These are phyloP conservation scores for Oreohelix idahoensis DNA, from an alignment of 1,140 invertebrate genomes.

Conservation along the genomic window DNA sequence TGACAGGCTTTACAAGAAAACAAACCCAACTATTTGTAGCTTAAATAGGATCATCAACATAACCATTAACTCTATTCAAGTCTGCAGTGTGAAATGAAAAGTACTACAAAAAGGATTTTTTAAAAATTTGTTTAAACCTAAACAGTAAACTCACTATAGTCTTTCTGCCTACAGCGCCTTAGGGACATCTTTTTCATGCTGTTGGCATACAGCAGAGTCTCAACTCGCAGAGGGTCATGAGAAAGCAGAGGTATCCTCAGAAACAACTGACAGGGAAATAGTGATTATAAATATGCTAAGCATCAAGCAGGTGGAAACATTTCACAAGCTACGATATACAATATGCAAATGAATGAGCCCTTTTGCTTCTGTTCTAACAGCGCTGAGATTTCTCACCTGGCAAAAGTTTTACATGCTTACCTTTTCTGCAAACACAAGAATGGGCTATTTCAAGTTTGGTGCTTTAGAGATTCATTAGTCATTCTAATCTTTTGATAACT, in stretches of 20 bases:
- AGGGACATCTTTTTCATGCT: slow-evolving; percentile 41
- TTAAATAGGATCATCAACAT: too few relatives aligned
- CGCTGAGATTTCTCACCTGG: background rate
- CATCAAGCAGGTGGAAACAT: background rate
- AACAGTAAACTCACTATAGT: slow-evolving; percentile 25
- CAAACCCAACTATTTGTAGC: too few relatives aligned
- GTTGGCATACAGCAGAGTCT: slow-evolving; percentile 36
- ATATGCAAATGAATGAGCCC: slow-evolving; percentile 8
- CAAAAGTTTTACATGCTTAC: too few relatives aligned
- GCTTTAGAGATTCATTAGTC: too few relatives aligned
- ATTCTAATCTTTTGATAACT: background rate
- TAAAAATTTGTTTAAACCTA: background rate
- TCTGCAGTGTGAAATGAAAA: background rate
- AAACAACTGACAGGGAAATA: slow-evolving; percentile 32
- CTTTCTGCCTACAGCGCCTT: slow-evolving; percentile 40
- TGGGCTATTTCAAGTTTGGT: too few relatives aligned
- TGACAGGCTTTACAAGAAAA: too few relatives aligned
- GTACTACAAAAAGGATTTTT: background rate
- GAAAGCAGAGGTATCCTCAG: slow-evolving; percentile 29
- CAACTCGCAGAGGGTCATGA: slow-evolving; percentile 21
- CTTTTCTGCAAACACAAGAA: too few relatives aligned
- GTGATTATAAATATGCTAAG: background rate
- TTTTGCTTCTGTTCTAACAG: slow-evolving; percentile 7
- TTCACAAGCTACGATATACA: background rate
- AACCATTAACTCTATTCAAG: background rate